A percentile compares a stretch with the other conserved stretches of the same genome.
phyloP scores from a whole-genome alignment of 1,140 invertebrate species.

The Cydia amplana region DNA sequence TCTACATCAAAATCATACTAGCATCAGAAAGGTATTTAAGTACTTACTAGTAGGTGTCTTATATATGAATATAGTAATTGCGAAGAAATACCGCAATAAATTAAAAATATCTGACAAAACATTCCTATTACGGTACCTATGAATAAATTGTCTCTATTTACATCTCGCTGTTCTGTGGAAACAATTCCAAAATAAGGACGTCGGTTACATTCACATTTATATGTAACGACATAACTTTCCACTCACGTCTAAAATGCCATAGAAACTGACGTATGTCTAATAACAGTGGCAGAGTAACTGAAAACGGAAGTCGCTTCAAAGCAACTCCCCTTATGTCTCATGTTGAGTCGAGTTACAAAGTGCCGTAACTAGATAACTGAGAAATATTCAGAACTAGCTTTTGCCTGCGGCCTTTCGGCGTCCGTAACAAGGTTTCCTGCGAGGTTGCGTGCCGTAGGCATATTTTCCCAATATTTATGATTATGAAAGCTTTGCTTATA shows the following conservation, averaged over 20 bases:
- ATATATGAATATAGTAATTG: background rate
- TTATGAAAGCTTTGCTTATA: background rate
- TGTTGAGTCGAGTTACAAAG: conserved; percentile 53
- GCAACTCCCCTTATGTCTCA: conserved; percentile 57
- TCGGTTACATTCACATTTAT: conserved; percentile 31
- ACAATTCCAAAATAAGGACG: conserved; percentile 5
- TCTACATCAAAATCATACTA: too few species aligned
- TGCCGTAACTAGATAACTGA: conserved; percentile 46
- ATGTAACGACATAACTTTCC: conserved; percentile 37
- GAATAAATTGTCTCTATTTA: background rate
- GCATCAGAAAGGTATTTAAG: too few species aligned
- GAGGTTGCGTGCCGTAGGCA: background rate
- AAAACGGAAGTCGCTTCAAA: conserved; percentile 58
- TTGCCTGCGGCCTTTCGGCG: conserved; percentile 10
- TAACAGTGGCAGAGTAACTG: conserved; percentile 57
- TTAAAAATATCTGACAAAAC: background rate
- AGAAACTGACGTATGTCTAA: conserved; percentile 52
- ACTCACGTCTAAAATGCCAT: conserved; percentile 42
- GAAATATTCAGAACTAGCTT: conserved; percentile 40
- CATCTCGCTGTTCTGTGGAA: background rate
- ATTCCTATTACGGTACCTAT: background rate
- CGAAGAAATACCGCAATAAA: background rate
- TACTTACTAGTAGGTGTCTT: too few species aligned
- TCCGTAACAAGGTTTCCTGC: conserved; percentile 34
- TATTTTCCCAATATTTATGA: background rate